These are phyloP conservation scores for Acrobasis consociella DNA, from an alignment of 2,888 invertebrate species.

Conservation along the genomic window DNA sequence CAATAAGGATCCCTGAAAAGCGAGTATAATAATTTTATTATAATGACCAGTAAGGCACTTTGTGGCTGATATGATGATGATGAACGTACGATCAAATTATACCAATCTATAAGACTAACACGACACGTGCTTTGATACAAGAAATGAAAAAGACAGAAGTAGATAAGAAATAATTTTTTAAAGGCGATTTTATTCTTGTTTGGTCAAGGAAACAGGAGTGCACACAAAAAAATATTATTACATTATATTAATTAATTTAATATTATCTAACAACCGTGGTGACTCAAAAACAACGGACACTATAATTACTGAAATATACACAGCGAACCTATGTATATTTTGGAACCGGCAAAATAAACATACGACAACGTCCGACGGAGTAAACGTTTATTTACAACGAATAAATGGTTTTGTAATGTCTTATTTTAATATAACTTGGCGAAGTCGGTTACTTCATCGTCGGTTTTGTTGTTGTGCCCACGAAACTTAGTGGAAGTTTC, in stretches of 20 bases:
- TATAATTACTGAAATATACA: constrained; percentile 2
- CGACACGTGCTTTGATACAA: too few relatives aligned
- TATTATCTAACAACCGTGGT: not conserved
- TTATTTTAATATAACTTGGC: not conserved
- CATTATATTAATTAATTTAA: too few relatives aligned
- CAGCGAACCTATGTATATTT: not conserved
- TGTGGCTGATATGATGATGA: too few relatives aligned
- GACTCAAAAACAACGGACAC: not conserved
- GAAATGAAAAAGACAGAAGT: too few relatives aligned
- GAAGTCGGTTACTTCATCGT: not conserved
- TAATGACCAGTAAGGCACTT: too few relatives aligned
- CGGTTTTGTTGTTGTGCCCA: constrained; percentile 6
- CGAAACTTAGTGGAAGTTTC: constrained; percentile 12
- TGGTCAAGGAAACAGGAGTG: not conserved
- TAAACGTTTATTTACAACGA: not conserved
- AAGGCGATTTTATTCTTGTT: not conserved
- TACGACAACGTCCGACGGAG: not conserved
- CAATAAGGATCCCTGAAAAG: too few relatives aligned
- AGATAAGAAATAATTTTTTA: too few relatives aligned
- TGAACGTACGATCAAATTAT: too few relatives aligned
- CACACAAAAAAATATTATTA: not conserved
- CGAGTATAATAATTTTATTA: too few relatives aligned
- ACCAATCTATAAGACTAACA: too few relatives aligned
- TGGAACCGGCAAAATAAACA: not conserved
- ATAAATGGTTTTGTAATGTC: not conserved